Base-by-base conservation (phyloP, 2,888 invertebrate genomes). In the Euspilapteryx auroguttella region DNA sequence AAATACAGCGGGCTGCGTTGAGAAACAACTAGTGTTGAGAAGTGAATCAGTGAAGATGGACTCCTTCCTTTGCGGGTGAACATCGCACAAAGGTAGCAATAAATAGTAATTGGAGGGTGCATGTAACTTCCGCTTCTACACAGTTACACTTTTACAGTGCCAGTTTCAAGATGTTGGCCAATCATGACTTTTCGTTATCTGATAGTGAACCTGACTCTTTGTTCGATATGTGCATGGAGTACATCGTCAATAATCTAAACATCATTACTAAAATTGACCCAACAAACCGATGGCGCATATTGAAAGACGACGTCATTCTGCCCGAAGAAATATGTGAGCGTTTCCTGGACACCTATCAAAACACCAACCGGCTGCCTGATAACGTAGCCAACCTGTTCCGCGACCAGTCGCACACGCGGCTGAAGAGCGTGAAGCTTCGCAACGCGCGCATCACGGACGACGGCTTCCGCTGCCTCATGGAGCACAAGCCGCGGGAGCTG, bases 251-350 rank as follows among this genome's bases (percentile, higher is more conserved):
- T 34, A 79, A 87, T 58, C 55, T 86, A 33, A 76, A 81, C 39
- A 79, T 77, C 15, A 79, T 87, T 39, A 81, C 82, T 37, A 65
- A 57, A 34, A 47, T 57, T 32, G 76, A 79, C 41, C 57, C 63
- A 8, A 40, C 42, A 22, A 65, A 52, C 30, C 66, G 77, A 37
- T 71, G 75, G 49, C 54, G 59, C 27, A 65, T 61, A 38, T 55
- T 88, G 7, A 75, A 68, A 37, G 78, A 82, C 33, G 83, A 82
- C 31, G 58, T 87, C 30, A 71, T 80, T 26, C 53, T 89, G 15
- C 88, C 88, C 1, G 78, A 79, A 28, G 87, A 86, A 54, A 80
- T 89, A 39, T 87, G 87, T 45, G 87, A 89, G 47, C 79, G 76
- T 41, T 63, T 89, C 32, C 57, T 89, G 9, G 64, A 79, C 31